These are phyloP conservation scores for Scaptomyza graminum DNA, from an alignment of 1,140 invertebrate genomes.

Conservation along the genomic window DNA sequence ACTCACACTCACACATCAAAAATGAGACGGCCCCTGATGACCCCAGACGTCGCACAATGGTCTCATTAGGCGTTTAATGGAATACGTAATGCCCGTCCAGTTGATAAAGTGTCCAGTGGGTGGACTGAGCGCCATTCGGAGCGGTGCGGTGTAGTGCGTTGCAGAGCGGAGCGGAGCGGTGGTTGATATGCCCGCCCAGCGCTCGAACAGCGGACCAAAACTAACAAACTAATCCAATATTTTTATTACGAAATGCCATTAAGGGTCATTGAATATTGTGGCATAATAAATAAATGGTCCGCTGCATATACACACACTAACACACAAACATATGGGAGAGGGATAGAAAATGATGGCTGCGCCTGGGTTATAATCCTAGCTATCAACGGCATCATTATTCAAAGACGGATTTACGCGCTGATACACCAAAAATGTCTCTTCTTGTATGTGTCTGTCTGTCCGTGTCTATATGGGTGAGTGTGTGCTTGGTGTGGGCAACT, in stretches of 20 bases:
- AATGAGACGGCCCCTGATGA: conserved; percentile 35
- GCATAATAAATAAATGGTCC: conserved; percentile 79
- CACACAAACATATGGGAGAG: conserved; percentile 7
- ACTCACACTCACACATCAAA: too few relatives aligned
- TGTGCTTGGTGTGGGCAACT: conserved; percentile 27
- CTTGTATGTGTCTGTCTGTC: background rate
- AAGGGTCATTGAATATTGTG: conserved; percentile 82
- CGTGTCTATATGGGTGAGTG: conserved; percentile 9
- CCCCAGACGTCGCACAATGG: conserved; percentile 57
- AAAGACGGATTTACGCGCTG: conserved; percentile 70
- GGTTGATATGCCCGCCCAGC: conserved; percentile 42
- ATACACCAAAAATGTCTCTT: conserved; percentile 44
- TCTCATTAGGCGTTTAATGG: conserved; percentile 80
- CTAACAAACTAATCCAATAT: conserved; percentile 82
- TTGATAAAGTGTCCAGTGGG: conserved; percentile 73
- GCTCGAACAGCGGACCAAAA: conserved; percentile 30
- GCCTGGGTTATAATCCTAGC: conserved; percentile 64
- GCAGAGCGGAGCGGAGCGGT: conserved; percentile 60
- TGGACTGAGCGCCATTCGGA: conserved; percentile 14
- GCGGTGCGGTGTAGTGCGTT: conserved; percentile 20
- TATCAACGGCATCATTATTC: conserved; percentile 82
- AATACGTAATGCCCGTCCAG: conserved; percentile 68
- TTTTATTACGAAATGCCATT: conserved; percentile 83
- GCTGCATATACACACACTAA: conserved; percentile 26
- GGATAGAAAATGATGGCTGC: conserved; percentile 8